phyloP scores from a whole-genome alignment of 2,888 invertebrate species.

The Ceramica pisi region DNA sequence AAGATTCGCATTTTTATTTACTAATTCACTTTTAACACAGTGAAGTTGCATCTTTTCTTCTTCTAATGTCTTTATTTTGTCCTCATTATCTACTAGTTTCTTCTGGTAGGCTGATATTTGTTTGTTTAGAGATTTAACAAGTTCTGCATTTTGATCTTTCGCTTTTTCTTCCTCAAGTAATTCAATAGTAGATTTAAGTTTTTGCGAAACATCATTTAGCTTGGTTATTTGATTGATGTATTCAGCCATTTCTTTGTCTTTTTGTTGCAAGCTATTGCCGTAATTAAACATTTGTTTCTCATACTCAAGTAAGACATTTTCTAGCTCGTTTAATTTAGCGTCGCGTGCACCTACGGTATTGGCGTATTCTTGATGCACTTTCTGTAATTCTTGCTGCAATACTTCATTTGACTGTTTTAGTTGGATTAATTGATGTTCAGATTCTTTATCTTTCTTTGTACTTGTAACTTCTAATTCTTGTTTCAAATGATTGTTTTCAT shows the following conservation, averaged over 20 bases:
- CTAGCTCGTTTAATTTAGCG: constrained; percentile 86
- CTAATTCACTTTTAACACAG: constrained; percentile 78
- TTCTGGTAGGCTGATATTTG: constrained; percentile 87
- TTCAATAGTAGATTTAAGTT: constrained; percentile 88
- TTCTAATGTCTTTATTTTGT: constrained; percentile 83
- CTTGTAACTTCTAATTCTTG: constrained; percentile 79
- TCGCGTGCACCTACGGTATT: constrained; percentile 83
- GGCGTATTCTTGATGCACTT: constrained; percentile 82
- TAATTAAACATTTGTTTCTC: constrained; percentile 87
- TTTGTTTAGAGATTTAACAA: constrained; percentile 89
- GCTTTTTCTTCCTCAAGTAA: constrained; percentile 87
- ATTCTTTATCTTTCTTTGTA: constrained; percentile 74
- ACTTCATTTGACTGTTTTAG: constrained; percentile 77
- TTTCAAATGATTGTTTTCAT: constrained; percentile 84
- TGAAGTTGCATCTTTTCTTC: constrained; percentile 84
- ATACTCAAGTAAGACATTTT: constrained; percentile 86
- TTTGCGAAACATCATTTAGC: constrained; percentile 88
- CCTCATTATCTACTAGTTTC: constrained; percentile 83
- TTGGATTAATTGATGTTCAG: constrained; percentile 75
- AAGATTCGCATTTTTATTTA: constrained; percentile 77
- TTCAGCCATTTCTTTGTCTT: constrained; percentile 86
- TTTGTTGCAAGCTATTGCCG: constrained; percentile 84
- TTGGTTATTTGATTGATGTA: constrained; percentile 90
- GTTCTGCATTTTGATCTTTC: constrained; percentile 88
- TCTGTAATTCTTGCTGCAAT: constrained; percentile 81